A percentile compares a stretch with the other conserved stretches of the same genome.
Conservation (phyloP, 2,888 invertebrate species). For the Mimachlamys varia region DNA sequence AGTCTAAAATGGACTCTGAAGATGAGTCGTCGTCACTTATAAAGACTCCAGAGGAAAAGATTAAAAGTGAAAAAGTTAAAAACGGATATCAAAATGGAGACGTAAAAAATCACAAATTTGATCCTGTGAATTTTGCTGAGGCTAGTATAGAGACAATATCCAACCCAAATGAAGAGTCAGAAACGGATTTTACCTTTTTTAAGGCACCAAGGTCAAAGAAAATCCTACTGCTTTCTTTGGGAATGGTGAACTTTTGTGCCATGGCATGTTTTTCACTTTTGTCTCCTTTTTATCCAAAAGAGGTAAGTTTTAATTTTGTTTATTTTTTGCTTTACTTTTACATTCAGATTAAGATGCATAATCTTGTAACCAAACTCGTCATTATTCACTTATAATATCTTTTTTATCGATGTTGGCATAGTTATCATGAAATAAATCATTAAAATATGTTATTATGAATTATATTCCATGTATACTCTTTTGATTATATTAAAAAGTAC, state of each 20-base stretch:
- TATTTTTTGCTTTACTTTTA: too few relatives aligned
- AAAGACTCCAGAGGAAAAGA: background rate
- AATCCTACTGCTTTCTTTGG: slow-evolving; percentile 52
- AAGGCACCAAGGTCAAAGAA: slow-evolving; percentile 41
- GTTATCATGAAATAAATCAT: too few relatives aligned
- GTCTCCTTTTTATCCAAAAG: slow-evolving; percentile 66
- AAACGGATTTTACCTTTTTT: slow-evolving; percentile 40
- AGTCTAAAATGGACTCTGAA: background rate
- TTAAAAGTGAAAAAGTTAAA: background rate
- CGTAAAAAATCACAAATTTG: background rate
- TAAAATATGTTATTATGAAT: too few relatives aligned
- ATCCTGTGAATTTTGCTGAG: background rate
- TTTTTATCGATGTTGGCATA: too few relatives aligned
- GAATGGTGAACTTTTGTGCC: slow-evolving; percentile 63
- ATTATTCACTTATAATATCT: too few relatives aligned
- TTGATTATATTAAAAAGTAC: too few relatives aligned
- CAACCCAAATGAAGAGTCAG: background rate
- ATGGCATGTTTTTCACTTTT: slow-evolving; percentile 61
- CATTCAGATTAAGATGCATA: too few relatives aligned
- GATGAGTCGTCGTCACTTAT: background rate
- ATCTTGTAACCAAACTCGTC: too few relatives aligned
- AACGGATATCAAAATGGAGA: background rate
- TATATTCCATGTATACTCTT: too few relatives aligned
- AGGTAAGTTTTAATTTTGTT: slow-evolving; percentile 55
- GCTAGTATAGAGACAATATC: background rate